phyloP scores from a whole-genome alignment of 2,888 invertebrate species.

The Melinopterus prodromus region DNA sequence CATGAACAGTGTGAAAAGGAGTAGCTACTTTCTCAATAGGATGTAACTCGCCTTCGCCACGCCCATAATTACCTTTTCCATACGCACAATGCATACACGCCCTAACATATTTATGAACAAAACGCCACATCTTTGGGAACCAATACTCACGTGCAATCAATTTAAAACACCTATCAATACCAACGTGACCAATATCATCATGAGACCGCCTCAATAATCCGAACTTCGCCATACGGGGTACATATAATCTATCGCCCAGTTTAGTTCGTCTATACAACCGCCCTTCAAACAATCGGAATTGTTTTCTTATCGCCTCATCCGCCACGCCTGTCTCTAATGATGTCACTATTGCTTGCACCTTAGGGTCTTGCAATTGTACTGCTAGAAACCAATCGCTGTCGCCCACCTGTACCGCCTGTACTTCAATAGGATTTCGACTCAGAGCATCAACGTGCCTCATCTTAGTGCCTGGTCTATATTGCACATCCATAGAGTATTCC shows the following conservation, averaged over 20 bases:
- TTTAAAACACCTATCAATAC: background rate
- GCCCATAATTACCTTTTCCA: too few relatives aligned
- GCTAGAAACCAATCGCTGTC: constrained; percentile 8
- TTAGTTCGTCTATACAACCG: background rate
- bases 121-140: background rate
- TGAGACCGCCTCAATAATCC: background rate
- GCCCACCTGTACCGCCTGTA: constrained; percentile 41
- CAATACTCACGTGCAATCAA: background rate
- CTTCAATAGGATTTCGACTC: background rate
- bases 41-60: too few relatives aligned
- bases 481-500: too few relatives aligned
- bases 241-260: background rate
- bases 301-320: background rate
- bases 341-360: background rate
- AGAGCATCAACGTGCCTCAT: constrained; percentile 41
- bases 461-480: too few relatives aligned
- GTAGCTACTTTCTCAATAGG: too few relatives aligned
- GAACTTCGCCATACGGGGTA: background rate
- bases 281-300: background rate
- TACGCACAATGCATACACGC: too few relatives aligned
- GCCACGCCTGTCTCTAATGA: background rate
- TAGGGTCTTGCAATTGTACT: background rate
- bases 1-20: too few relatives aligned
- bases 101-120: background rate
- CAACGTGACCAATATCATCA: background rate